Evolutionary conservation across 2,888 invertebrate genomes (phyloP), one percentile per base, ranked within the genome.

Genomic region (Panorpa germanica): DNA sequence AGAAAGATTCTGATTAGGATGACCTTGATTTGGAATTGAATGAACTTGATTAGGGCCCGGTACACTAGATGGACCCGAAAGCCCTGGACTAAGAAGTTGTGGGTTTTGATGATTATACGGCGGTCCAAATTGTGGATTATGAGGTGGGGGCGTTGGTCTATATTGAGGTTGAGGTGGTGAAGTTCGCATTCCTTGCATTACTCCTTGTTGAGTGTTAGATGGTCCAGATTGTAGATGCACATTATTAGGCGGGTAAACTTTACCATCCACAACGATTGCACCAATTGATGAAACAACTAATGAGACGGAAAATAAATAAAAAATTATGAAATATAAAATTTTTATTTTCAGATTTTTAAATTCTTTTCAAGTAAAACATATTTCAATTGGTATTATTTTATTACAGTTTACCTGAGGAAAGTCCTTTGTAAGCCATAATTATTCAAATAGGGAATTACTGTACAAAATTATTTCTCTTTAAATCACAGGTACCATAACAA

Each of bases 181-280:
- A 40, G 7, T 45, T 32, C 14, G 40, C 40, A 11, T 46, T 43
- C 13, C 46, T 42, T 4, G 46, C 40, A 16, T 38, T 43, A 9
- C 45, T 35, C 4, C 43, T 43, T 8, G 47, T 41, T 2, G 43
- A 33, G 10, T 48, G 48, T 8, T 48, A 48, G 22, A 42, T n/a
- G n/a, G n/a, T n/a, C 35, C n/a, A n/a, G n/a, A n/a, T n/a, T n/a
- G n/a, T n/a, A n/a, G n/a, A n/a, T n/a, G n/a, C n/a, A n/a, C n/a
- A n/a, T n/a, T n/a, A n/a, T n/a, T n/a, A 3, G 61, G 53, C 18
- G 72, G 70, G 58, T 80, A 81, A 39, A 76, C 66, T 48, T 80
- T 69, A 34, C 82, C 82, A 55, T 82, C 82, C 35, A 82, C 82
- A 24, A 82, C 74, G 43, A 82, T 77, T 36, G 73, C 73, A 37